Conservation (phyloP, 1,140 invertebrate species). For the Caenorhabditis latens region DNA sequence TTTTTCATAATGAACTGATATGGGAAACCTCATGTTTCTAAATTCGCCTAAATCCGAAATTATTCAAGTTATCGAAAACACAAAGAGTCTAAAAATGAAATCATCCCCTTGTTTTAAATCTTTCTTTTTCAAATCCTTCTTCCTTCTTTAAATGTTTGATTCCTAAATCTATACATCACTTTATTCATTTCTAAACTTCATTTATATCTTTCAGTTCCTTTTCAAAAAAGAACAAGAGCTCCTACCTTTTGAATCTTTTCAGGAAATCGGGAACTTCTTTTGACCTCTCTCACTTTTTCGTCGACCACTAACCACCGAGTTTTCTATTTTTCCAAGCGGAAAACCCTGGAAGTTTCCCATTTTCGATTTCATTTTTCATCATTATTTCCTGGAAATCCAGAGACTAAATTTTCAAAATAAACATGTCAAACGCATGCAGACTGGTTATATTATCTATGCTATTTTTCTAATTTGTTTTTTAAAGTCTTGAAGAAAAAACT, state of each 20-base stretch:
- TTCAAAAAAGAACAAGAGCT: too few species aligned
- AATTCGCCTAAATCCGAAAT: background rate
- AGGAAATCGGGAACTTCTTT: too few species aligned
- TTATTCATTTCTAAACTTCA: background rate
- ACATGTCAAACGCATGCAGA: background rate
- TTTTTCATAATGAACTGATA: too few species aligned
- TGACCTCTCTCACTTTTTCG: background rate
- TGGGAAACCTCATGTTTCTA: background rate
- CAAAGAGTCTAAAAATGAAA: background rate
- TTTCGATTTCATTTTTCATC: too few species aligned
- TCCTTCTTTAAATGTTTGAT: background rate
- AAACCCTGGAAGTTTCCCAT: background rate
- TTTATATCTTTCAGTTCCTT: background rate
- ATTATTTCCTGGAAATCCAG: constrained; percentile 15
- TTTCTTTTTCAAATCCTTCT: background rate
- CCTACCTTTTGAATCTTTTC: too few species aligned
- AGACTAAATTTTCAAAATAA: background rate
- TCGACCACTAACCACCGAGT: background rate
- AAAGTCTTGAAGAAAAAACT: background rate
- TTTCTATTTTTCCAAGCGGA: background rate
- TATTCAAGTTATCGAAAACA: background rate
- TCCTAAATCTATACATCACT: background rate
- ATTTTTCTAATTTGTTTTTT: background rate
- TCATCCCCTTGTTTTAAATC: background rate
- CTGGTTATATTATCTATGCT: background rate